Base-by-base conservation (phyloP, 2,888 invertebrate genomes). In the Pyrrhosoma nymphula region DNA sequence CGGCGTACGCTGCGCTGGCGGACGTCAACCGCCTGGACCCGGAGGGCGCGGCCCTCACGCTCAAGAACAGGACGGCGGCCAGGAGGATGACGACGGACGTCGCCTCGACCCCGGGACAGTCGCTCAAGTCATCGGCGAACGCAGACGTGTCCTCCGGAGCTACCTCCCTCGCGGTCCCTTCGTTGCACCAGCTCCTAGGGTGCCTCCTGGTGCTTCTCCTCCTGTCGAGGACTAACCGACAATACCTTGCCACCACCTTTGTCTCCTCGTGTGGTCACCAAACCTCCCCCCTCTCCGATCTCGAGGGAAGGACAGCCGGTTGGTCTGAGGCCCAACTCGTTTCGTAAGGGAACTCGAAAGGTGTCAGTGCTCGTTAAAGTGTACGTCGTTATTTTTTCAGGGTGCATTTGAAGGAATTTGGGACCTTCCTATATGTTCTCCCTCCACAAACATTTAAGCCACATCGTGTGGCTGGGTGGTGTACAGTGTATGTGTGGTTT, bases 1-100 rank as follows among this genome's bases (percentile, higher is more conserved):
- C 97, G 18, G 97, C 97, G 0, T 96, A 97, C 95, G 96, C 96
- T 10, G 97, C 97, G 1, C 96, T 97, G 95, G 97, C 96, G 10
- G 96, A 96, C 95, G 96, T 96, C 30, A 93, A 96, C 30, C 95
- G 96, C 39, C 95, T 96, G 95, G 96, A 96, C 95, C 96, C 96
- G 18, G 95, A 95, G 16, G 95, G 95, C 8, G 95, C 69, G 0
- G 95, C 95, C 47, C 47, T 69, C 14, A 96, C 96, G 47, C 95
- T 96, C 69, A 95, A 95, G 63, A 96, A 96, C 96, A 95, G 96
- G 18, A 96, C 96, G 90, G 95, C 95, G 20, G 96, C 96, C 20
- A 95, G 89, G 56, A 56, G 35, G 47, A 95, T 95, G 90, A 95
- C 47, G 0, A 30, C 91, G 23, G 91, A 56, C 2, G 69, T 35